These are phyloP conservation scores for Cheilosia scutellata DNA, from an alignment of 2,888 invertebrate genomes.

Conservation along the genomic window DNA sequence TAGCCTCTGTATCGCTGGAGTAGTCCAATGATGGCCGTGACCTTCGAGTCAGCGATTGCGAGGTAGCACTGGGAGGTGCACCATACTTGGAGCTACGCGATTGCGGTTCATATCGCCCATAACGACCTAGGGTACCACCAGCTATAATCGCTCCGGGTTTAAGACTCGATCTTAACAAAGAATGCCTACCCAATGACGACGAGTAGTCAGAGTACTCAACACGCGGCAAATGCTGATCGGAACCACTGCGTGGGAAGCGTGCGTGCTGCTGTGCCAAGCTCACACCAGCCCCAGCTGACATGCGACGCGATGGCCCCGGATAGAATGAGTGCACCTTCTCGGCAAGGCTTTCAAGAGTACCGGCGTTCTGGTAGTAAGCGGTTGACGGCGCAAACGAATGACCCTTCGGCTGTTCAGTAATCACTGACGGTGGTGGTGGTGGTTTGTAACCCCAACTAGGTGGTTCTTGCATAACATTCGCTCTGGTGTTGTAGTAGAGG, in stretches of 20 bases:
- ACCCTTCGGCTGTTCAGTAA: constrained; percentile 95
- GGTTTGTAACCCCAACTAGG: constrained; percentile 84
- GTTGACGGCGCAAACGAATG: constrained; percentile 90
- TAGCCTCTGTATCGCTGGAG: constrained; percentile 98
- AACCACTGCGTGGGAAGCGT: constrained; percentile 93
- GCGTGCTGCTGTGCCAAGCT: constrained; percentile 83
- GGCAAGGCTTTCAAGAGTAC: constrained; percentile 94
- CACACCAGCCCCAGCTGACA: constrained; percentile 87
- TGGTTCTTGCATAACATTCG: constrained; percentile 85
- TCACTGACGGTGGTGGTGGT: constrained; percentile 91
- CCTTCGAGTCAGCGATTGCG: constrained; percentile 88
- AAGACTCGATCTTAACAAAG: constrained; percentile 91
- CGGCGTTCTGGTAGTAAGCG: constrained; percentile 92
- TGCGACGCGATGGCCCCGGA: constrained; percentile 86
- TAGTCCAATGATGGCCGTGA: constrained; percentile 93
- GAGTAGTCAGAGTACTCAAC: constrained; percentile 95
- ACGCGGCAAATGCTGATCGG: constrained; percentile 94
- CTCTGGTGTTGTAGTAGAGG: constrained; percentile 91
- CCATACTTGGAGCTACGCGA: constrained; percentile 84
- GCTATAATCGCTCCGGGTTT: constrained; percentile 86
- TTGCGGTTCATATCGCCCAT: constrained; percentile 87
- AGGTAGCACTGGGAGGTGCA: constrained; percentile 82
- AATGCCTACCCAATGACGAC: constrained; percentile 89
- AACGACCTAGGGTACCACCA: constrained; percentile 86
- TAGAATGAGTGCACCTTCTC: constrained; percentile 97